Base-by-base conservation (phyloP, 2,113 vertebrate genomes). In the Corvus cornix region DNA sequence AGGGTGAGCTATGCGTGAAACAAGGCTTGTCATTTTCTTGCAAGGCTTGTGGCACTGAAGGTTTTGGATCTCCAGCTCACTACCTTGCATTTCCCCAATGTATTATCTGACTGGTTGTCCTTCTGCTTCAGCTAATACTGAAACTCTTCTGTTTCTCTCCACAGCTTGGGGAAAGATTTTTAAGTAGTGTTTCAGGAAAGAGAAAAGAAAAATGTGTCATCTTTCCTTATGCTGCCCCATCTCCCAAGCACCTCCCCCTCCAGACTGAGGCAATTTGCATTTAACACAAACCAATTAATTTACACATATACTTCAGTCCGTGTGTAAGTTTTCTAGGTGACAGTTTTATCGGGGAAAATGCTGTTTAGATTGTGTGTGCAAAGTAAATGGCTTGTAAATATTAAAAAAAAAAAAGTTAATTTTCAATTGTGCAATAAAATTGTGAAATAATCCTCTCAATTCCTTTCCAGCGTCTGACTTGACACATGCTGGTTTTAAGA, bases 361-460 rank as follows among this genome's bases (percentile, higher is more conserved):
- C 74, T 92, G 81, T 94, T 96, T 76, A 76, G 94, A 87, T 73
- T 85, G 66, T 89, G 53, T 84, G 91, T 89, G 84, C 53, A 94
- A 91, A 93, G 77, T 75, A 91, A 96, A 89, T 76, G 90, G 53
- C 74, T 83, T 95, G 92, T 95, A 96, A 95, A 95, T 96, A 96
- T 30, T 75, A 0, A 21, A 20, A 35, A 62, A 41, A 35, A 53
- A 67, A 66, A 52, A 28, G 13, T 93, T 84, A 59, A 55, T 95
- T 96, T 95, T 92, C 81, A 93, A 43, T 87, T 96, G 91, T 96
- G 95, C 96, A 96, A 95, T 97, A 96, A 96, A 97, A 95, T 74
- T 87, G 92, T 96, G 87, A 95, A 94, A 92, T 95, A 96, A 94
- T 91, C 81, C 78, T 94, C 89, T 70, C 67, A 27, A 24, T 91